Conservation (phyloP, 1,140 invertebrate genomes). For the Trichonephila inaurata region DNA sequence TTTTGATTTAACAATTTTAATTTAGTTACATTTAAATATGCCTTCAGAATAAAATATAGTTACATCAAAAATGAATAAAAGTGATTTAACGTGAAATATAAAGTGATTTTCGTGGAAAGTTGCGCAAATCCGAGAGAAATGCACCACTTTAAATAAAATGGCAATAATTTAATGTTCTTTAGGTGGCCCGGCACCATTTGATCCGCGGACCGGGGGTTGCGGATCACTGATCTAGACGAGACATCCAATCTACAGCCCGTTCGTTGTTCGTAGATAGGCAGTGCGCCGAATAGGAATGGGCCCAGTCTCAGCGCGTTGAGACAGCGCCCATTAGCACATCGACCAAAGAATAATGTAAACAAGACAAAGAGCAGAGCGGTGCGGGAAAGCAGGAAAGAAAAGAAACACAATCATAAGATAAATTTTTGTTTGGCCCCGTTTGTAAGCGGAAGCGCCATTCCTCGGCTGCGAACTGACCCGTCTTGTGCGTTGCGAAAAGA, state of each 20-base stretch:
- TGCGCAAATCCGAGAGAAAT: no score
- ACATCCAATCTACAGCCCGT: background rate
- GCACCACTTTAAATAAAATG: no score
- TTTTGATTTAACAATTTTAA: no score
- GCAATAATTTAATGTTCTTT: no score
- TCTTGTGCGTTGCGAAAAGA: constrained; percentile 71
- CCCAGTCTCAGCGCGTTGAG: background rate
- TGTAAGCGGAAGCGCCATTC: constrained; percentile 69
- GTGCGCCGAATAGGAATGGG: background rate
- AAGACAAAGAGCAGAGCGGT: background rate
- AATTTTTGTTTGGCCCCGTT: constrained; percentile 58
- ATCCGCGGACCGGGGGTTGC: no score
- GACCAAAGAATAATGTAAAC: background rate
- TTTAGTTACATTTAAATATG: no score
- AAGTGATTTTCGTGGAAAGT: no score
- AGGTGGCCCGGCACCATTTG: no score
- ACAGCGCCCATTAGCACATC: background rate
- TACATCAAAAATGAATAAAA: no score
- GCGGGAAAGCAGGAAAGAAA: background rate
- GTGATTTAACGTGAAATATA: no score
- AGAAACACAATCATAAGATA: background rate
- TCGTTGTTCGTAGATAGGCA: constrained; percentile 50
- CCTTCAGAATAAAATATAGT: no score
- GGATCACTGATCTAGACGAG: no score
- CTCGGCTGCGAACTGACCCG: constrained; percentile 68